Percentiles rank a stretch among this genome's conserved stretches.
Conservation (phyloP, 2,113 vertebrate genomes). For the Neodon shergylaensis region DNA sequence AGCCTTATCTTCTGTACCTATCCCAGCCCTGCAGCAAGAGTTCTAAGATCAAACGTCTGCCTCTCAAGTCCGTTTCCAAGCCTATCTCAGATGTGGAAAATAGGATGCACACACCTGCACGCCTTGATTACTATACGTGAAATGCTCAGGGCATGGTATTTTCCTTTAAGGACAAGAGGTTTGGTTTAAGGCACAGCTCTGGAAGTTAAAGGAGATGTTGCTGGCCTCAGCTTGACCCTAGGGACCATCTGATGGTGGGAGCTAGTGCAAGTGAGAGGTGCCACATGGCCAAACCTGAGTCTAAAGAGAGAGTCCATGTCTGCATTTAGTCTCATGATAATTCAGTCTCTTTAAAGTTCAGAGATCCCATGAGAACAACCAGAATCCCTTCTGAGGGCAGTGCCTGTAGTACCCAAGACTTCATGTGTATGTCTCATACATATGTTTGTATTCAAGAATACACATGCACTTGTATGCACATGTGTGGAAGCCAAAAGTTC, state of each 20-base stretch:
- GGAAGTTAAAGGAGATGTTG: not conserved
- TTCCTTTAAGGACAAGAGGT: not conserved
- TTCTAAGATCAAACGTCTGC: not conserved
- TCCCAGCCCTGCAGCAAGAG: not conserved
- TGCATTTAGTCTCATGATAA: not conserved
- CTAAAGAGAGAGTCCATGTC: fast-evolving
- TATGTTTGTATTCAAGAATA: too few relatives aligned
- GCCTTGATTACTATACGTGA: not conserved
- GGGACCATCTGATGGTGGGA: not conserved
- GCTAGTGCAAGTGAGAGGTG: not conserved
- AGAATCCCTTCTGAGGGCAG: not conserved
- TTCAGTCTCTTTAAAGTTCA: not conserved
- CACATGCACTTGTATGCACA: not conserved
- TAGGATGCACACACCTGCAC: not conserved
- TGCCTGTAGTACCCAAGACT: not conserved
- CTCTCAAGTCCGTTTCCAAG: not conserved
- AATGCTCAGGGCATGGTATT: not conserved
- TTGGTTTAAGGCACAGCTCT: not conserved
- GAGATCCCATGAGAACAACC: not conserved
- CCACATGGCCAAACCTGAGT: not conserved
- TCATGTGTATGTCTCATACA: not conserved
- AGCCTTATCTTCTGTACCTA: not conserved
- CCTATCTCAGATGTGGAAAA: not conserved
- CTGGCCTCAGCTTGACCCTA: not conserved
- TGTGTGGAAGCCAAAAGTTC: not conserved